Percentiles rank a stretch among this genome's conserved stretches.
These are phyloP conservation scores for Alosa sapidissima DNA, from an alignment of 2,797 vertebrate genomes.

Conservation along the genomic window DNA sequence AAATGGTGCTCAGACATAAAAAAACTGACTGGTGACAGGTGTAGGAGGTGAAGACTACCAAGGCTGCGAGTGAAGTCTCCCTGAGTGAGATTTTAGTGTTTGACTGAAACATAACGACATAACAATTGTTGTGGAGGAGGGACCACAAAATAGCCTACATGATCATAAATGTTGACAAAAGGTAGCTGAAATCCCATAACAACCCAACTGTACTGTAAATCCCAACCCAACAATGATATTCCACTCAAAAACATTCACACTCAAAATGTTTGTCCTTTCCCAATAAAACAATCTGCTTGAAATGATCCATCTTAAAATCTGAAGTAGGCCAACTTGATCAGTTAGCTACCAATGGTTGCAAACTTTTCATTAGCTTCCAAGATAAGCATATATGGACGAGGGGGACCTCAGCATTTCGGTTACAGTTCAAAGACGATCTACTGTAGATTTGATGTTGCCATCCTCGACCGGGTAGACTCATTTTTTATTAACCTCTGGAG, in stretches of 20 bases:
- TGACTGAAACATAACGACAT: no score
- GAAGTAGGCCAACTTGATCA: constrained; percentile 3
- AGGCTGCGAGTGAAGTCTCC: no score
- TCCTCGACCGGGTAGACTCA: neutral
- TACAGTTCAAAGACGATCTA: neutral
- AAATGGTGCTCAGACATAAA: no score
- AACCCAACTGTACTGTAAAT: neutral
- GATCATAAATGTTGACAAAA: neutral
- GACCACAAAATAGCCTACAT: neutral
- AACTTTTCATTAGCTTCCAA: neutral
- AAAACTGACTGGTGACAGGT: no score
- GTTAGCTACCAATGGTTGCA: neutral
- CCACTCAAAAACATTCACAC: neutral
- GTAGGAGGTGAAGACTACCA: no score
- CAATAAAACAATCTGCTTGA: neutral
- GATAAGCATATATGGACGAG: neutral
- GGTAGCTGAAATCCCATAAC: no score
- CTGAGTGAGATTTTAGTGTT: no score
- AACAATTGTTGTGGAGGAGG: neutral
- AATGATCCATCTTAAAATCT: neutral
- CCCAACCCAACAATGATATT: neutral
- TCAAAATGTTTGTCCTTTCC: neutral
- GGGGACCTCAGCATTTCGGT: neutral
- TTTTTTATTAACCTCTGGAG: neutral
- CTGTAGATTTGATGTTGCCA: neutral